Percentiles rank a stretch among this genome's conserved stretches.
These are phyloP conservation scores for Clusia tigrina DNA, from an alignment of 2,888 invertebrate species.

Conservation along the genomic window DNA sequence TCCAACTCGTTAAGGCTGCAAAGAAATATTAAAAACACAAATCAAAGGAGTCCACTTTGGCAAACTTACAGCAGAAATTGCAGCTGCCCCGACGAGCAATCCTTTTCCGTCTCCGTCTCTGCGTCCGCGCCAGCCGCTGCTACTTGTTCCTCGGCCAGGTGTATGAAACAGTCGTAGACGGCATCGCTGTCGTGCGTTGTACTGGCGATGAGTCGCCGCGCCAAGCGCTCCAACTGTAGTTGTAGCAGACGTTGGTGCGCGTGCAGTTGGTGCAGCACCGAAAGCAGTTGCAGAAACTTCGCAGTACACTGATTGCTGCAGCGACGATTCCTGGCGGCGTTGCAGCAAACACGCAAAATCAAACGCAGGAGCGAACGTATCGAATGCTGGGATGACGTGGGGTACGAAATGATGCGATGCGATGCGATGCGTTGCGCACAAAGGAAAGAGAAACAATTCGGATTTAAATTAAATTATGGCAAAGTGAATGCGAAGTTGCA, in stretches of 20 bases:
- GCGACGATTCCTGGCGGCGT: slow-evolving; percentile 22
- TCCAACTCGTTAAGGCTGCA: slow-evolving; percentile 42
- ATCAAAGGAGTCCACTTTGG: slow-evolving; percentile 19
- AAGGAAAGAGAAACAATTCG: slow-evolving; percentile 14
- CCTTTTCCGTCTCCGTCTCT: slow-evolving; percentile 30
- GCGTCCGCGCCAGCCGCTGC: slow-evolving; percentile 37
- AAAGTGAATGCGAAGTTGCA: slow-evolving; percentile 22
- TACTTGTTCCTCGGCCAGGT: slow-evolving; percentile 18
- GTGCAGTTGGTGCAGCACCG: slow-evolving; percentile 47
- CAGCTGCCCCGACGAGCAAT: slow-evolving; percentile 33
- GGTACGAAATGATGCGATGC: neutral
- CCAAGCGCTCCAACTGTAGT: slow-evolving; percentile 53
- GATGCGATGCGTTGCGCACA: too few relatives aligned
- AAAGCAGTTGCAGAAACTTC: slow-evolving; percentile 47
- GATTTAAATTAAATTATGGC: slow-evolving; percentile 3
- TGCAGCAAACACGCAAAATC: slow-evolving; percentile 40
- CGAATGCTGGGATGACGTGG: slow-evolving; percentile 40
- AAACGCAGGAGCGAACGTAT: slow-evolving; percentile 46
- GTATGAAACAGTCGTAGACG: slow-evolving; percentile 45
- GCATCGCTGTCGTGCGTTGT: slow-evolving; percentile 37
- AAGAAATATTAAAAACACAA: slow-evolving; percentile 9
- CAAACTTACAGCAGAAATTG: slow-evolving; percentile 48
- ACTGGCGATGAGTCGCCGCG: slow-evolving; percentile 42
- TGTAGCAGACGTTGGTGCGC: slow-evolving; percentile 43
- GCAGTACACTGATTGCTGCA: slow-evolving; percentile 28